Conservation (phyloP, 2,797 vertebrate genomes). For the Chrysocyon brachyurus region DNA sequence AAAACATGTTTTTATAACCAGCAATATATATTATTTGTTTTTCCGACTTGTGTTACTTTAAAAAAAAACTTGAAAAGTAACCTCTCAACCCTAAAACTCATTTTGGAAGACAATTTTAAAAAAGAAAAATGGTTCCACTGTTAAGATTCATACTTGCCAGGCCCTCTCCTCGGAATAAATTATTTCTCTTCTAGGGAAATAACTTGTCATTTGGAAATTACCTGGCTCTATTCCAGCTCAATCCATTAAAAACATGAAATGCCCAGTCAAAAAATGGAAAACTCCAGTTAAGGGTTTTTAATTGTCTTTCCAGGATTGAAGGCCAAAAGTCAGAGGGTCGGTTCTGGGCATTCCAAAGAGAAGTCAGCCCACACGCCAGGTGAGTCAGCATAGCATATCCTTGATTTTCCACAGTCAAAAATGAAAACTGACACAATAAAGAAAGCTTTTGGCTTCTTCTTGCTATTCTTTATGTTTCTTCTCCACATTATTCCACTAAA, state of each 20-base stretch:
- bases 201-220: conserved; percentile 44
- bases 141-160: not conserved
- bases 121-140: not conserved
- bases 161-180: not conserved
- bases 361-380: not conserved
- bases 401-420: not conserved
- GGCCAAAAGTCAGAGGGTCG: not conserved
- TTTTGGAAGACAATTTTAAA: conserved; percentile 14
- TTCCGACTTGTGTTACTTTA: not conserved
- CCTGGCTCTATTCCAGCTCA: not conserved
- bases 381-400: not conserved
- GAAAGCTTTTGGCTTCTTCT: not conserved
- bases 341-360: not conserved
- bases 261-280: not conserved
- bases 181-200: conserved; percentile 52
- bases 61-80: conserved; percentile 31
- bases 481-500: not conserved
- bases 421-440: not conserved
- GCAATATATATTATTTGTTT: conserved; percentile 32
- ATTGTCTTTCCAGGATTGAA: not conserved
- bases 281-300: not conserved
- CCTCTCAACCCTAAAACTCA: not conserved
- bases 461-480: not conserved
- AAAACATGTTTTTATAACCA: not conserved
- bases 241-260: conserved; percentile 12